These are phyloP conservation scores for Girardinus metallicus DNA, from an alignment of 2,797 vertebrate species.

Conservation along the genomic window DNA sequence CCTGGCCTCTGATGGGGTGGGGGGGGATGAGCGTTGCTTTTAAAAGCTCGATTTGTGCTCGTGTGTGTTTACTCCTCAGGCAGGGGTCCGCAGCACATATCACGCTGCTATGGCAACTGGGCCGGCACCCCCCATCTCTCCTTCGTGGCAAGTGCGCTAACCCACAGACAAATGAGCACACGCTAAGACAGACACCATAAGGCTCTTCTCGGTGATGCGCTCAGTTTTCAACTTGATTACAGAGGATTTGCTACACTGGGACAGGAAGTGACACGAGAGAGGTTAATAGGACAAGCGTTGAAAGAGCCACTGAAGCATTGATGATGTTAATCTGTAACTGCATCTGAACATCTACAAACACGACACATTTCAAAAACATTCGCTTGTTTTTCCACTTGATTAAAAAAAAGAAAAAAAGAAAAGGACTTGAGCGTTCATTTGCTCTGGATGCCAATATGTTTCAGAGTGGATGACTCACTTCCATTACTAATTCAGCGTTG, in stretches of 20 bases:
- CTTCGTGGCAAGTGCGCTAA: conserved; percentile 55
- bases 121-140: conserved; percentile 65
- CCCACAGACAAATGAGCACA: conserved; percentile 30
- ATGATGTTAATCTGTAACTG: background rate
- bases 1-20: conserved; percentile 3
- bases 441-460: conserved; percentile 42
- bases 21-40: conserved; percentile 29
- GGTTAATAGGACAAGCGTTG: background rate
- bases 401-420: background rate
- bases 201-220: conserved; percentile 38
- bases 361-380: background rate
- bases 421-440: background rate
- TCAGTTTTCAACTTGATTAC: conserved; percentile 55
- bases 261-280: background rate
- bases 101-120: conserved; percentile 75
- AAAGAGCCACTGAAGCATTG: background rate
- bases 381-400: background rate
- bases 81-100: conserved; percentile 71
- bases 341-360: background rate
- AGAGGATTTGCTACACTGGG: conserved; percentile 10
- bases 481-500: conserved; percentile 51
- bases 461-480: conserved; percentile 55
- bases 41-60: conserved; percentile 31
- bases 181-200: conserved; percentile 17
- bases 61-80: conserved; percentile 45